Evolutionary conservation across 2,888 invertebrate genomes (phyloP).

Genomic region (Digitonthophagus gazella): DNA sequence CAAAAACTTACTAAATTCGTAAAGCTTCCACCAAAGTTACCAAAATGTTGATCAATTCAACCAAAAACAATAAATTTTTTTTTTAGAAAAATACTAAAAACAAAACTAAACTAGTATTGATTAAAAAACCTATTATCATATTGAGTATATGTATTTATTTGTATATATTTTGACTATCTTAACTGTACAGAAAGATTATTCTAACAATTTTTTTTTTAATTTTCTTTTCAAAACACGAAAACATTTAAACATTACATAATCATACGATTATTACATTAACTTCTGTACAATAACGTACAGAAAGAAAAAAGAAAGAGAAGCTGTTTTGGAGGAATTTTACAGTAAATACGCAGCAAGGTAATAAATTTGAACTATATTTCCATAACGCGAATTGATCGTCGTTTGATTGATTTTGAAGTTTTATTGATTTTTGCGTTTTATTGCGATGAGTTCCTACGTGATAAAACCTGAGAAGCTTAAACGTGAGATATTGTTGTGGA

Average conservation of each 20-base stretch:
- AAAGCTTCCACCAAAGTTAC: too few species aligned
- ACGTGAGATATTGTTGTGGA: conserved; percentile 6
- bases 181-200: not conserved
- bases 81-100: too few species aligned
- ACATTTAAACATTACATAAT: not conserved
- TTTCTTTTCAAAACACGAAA: too few species aligned
- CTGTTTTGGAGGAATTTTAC: conserved; percentile 12
- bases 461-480: conserved; percentile 6
- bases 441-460: not conserved
- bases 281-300: conserved; percentile 1
- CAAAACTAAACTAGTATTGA: too few species aligned
- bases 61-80: too few species aligned
- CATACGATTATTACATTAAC: not conserved
- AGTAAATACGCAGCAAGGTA: conserved; percentile 5
- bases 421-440: not conserved
- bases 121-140: not conserved
- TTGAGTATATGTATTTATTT: too few species aligned
- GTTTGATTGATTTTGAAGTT: not conserved
- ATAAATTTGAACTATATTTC: conserved; percentile 1
- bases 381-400: not conserved
- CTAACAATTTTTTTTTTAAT: not conserved
- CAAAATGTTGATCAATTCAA: too few species aligned
- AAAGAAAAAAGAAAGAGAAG: too few species aligned
- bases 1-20: too few species aligned
- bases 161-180: conserved; percentile 13